These are phyloP conservation scores for Rhegmatorhina hoffmannsi DNA, from an alignment of 2,113 vertebrate genomes.

Conservation along the genomic window DNA sequence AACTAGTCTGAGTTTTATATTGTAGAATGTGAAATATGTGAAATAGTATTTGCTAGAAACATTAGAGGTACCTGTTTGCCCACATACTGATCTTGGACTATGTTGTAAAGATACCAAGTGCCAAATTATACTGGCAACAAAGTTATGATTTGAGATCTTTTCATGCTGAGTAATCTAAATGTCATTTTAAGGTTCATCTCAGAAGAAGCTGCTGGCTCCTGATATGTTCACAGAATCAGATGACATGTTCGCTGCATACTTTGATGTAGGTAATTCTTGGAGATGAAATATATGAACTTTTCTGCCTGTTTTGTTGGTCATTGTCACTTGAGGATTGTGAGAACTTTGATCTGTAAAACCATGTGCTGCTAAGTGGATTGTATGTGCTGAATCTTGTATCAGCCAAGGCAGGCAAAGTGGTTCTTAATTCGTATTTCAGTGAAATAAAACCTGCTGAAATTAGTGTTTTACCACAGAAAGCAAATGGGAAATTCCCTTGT, in stretches of 20 bases:
- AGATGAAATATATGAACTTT: not conserved
- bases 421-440: not conserved
- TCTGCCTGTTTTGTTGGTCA: not conserved
- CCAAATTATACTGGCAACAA: not conserved
- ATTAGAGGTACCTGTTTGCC: not conserved
- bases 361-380: not conserved
- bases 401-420: not conserved
- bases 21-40: not conserved
- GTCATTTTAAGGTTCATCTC: conserved; percentile 84
- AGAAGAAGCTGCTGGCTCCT: conserved; percentile 93
- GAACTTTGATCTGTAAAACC: not conserved
- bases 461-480: not conserved
- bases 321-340: not conserved
- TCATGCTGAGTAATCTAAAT: conserved; percentile 30
- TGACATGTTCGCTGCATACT: conserved; percentile 97
- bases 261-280: conserved; percentile 87
- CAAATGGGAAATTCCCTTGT: not conserved
- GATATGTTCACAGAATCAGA: conserved; percentile 99
- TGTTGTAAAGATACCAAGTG: not conserved
- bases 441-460: not conserved
- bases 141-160: not conserved
- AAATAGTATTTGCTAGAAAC: not conserved
- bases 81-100: not conserved
- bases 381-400: not conserved
- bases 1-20: not conserved